Evolutionary conservation across 2,113 vertebrate genomes (phyloP), one percentile per base, ranked within the genome.

Genomic region (Odocoileus hemionus): DNA sequence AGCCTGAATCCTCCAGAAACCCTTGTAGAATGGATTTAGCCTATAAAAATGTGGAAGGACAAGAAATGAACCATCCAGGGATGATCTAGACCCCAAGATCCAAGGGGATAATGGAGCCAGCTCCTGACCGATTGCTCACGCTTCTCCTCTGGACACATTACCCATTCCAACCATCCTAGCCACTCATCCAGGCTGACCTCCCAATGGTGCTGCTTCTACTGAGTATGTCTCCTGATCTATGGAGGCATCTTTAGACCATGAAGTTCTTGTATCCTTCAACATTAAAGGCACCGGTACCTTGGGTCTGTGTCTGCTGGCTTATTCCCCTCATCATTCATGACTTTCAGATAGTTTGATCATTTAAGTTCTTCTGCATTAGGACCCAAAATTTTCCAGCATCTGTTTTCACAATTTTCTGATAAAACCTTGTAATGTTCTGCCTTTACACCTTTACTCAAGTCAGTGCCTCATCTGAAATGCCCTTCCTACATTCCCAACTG

Each of bases 1-100:
- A 98, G n/a, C 98, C 98, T 54, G 99, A 99, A 93, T 99, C 98
- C 33, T 99, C 98, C 50, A 99, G 98, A 98, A 99, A 99, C 57
- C 98, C 97, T 95, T 97, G 98, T 60, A 99, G 97, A 96, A 99
- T 98, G 82, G 98, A 96, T 92, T 96, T 98, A 89, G 98, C 98
- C 99, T 99, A 94, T 4, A 96, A 96, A 15, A 87, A 78, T 45
- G 33, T 86, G 16, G 43, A 80, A 86, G 26, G 13, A 4, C 50
- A 76, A 9, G n/a, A 89, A 30, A 82, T 89, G 47, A 89, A 57
- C 36, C 54, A 28, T 43, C n/a, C 86, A 60, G 50, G 43, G 28
- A 83, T 67, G 60, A 78, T 6, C 39, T 52, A 76, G 74, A 87
- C 33, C 50, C 61, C 17, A 79, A 80, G 10, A 52, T 30, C n/a